Base-by-base conservation (phyloP, 2,113 vertebrate genomes). In the Tauraco erythrolophus region DNA sequence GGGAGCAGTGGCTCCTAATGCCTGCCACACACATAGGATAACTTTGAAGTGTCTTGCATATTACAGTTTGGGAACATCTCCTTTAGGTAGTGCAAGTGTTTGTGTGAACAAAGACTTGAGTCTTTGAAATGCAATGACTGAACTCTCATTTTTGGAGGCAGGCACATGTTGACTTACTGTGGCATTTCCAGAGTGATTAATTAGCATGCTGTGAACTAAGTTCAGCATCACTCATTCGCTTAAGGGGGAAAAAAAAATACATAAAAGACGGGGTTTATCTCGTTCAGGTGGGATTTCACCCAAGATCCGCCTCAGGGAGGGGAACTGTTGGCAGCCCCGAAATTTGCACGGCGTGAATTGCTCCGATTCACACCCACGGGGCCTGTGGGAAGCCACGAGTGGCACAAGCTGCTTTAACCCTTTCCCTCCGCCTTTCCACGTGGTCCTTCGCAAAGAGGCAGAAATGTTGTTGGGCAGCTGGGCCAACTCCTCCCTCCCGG, bases 181-280 rank as follows among this genome's bases (percentile, higher is more conserved):
- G 43, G 15, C 76, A 58, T 86, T 94, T 91, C 71, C 65, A 54
- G 48, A 81, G 80, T 84, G 84, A 74, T 56, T 65, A 69, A 80
- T 92, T 95, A 77, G 48, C 71, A 46, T 0, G 0, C 62, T 93
- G 39, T 76, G 84, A 92, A 91, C 33, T 35, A 48, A 75, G 25
- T 76, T 92, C 62, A 72, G 39, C 78, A 51, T 84, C 48, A 31
- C 53, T 89, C 57, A 77, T 66, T 58, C 18, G 1, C 35, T 56
- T 22, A 25, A 53, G 41, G 41, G 19, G 71, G 31, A 19, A 19
- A 12, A 11, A 2, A 9, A 21, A 28, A 30, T 2, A 28, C 15
- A 3, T 3, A 24, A 11, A 46, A 15, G 5, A 7, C 2, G 3
- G 1, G 1, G 19, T 82, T 86, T 41, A 6, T 62, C 69, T 46